Evolutionary conservation across 2,797 vertebrate species (phyloP), one percentile per base, ranked within the genome.

Genomic region (Serranus cabrilla): DNA sequence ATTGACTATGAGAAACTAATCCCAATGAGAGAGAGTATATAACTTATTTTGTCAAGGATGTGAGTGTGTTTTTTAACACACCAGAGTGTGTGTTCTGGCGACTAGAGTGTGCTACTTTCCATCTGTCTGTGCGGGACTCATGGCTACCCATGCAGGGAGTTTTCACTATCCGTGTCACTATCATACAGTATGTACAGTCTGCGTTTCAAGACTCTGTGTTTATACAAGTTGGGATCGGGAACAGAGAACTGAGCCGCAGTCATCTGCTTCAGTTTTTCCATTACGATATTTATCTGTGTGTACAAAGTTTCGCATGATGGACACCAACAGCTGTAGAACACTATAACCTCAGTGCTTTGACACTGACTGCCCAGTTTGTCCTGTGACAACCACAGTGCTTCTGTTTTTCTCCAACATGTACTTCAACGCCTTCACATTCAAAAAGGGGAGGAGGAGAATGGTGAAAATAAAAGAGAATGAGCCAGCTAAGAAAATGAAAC

Each of bases 171-270:
- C 71, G 73, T 76, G 63, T 43, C 59, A 20, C 63, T 90, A 85
- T 82, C 57, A 65, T 90, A 90, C 86, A 88, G 20, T 84, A 91
- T 91, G n/a, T 91, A 92, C 89, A 90, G 49, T 72, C 74, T 59
- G 56, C 54, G 66, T 45, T 72, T 84, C 70, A 78, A 66, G 39
- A 71, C 7, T 74, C 23, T 54, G 13, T 46, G 40, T 61, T 21
- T 55, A 37, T 61, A 57, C 46, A 80, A 65, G 64, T 59, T 34
- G 34, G 43, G 39, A 23, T 11, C 18, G 54, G 62, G 37, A n/a
- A 62, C 40, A 55, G 31, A 45, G n/a, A 51, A 23, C 52, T 51
- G 54, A 74, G n/a, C 47, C 54, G 18, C 47, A 20, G 46, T 21
- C 62, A 23, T 40, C 20, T 40, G 25, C 43, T 27, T 74, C 25